Evolutionary conservation across 2,113 vertebrate genomes (phyloP), one percentile per base, ranked within the genome.

Genomic region (Entelurus aequoreus): DNA sequence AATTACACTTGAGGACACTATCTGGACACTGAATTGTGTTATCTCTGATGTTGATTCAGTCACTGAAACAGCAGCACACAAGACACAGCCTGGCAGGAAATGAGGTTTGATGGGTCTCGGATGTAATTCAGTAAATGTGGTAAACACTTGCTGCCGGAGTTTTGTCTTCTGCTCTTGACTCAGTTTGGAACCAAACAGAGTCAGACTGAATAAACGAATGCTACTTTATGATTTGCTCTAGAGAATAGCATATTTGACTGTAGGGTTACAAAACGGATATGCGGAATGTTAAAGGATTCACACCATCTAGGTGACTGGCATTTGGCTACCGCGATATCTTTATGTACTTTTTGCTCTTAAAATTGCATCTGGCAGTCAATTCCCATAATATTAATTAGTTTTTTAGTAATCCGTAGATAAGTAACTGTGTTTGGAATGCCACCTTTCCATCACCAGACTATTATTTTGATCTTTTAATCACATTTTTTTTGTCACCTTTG

Each of bases 1-100:
- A 88, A 88, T 85, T 84, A 85, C 82, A 84, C 84, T 83, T 81
- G 79, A 84, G 76, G 76, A 90, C 69, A 77, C 86, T 73, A 86
- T 86, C 81, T 88, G 83, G 83, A 84, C 77, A 78, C 61, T 54
- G 70, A 74, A 63, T 75, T 69, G 76, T 75, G 73, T 83, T 86
- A 83, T 84, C 82, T 87, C 69, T 62, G 71, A 72, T 83, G 79
- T 78, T 74, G 80, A 83, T 74, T 70, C 80, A 79, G 79, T 67
- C 74, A 62, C 77, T 72, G 75, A 69, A 72, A 71, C 62, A 71
- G 70, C 63, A 54, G 66, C 12, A 37, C 51, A 66, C 60, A 63
- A 63, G 51, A 71, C 42, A 63, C 68, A 64, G 65, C 72, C 67
- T 59, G 70, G 62, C 68, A 79, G 76, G 72, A 84, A 83, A 84